Evolutionary conservation across 2,113 vertebrate genomes (phyloP).

Genomic region (Harpagus bidentatus): DNA sequence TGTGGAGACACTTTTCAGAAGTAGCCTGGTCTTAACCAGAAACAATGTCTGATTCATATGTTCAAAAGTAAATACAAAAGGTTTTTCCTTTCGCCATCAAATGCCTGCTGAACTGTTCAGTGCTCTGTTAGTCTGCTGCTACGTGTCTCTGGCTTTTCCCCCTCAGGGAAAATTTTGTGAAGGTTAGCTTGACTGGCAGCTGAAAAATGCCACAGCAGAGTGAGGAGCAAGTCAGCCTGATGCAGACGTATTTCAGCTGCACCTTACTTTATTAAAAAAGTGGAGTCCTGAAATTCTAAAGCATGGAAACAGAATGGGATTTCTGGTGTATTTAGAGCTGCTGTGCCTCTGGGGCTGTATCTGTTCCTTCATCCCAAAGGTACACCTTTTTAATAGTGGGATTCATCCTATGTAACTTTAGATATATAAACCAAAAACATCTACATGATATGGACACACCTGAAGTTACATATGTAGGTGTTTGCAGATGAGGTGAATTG

Average conservation of each 20-base stretch:
- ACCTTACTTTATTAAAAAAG: not conserved
- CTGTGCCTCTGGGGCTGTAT: not conserved
- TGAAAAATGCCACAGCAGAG: not conserved
- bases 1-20: not conserved
- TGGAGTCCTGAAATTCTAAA: not conserved
- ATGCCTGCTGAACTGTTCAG: not conserved
- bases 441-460: fast-evolving
- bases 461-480: not conserved
- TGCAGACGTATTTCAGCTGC: not conserved
- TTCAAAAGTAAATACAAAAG: not conserved
- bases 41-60: not conserved
- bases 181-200: not conserved
- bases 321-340: not conserved
- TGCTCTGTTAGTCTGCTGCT: not conserved
- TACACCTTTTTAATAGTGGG: not conserved
- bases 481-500: not conserved
- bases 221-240: not conserved
- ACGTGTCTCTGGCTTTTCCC: not conserved
- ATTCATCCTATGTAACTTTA: not conserved
- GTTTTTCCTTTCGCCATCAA: not conserved
- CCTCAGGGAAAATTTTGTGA: not conserved
- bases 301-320: not conserved
- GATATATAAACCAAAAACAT: not conserved
- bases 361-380: not conserved
- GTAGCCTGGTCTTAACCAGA: not conserved